Percentiles rank a stretch among this genome's conserved stretches.
These are phyloP conservation scores for Anisognathus igniventris DNA, from an alignment of 2,797 vertebrate genomes.

Conservation along the genomic window DNA sequence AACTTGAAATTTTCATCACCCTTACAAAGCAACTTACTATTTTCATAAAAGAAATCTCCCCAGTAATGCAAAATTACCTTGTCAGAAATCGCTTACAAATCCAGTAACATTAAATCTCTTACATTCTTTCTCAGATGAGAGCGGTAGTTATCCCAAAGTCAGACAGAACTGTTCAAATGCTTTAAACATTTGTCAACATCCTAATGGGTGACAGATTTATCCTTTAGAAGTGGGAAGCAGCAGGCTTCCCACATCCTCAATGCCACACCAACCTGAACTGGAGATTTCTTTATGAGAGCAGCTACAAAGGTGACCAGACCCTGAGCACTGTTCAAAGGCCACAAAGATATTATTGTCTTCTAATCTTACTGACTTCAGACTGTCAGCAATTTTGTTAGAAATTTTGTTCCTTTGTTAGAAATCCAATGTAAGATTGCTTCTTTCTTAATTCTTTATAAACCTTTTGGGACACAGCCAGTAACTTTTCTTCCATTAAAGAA, in stretches of 20 bases:
- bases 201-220: neutral
- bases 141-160: neutral
- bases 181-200: neutral
- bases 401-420: slow-evolving; percentile 7
- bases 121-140: neutral
- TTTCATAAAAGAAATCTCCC: neutral
- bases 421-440: slow-evolving; percentile 7
- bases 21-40: neutral
- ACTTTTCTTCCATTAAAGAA: neutral
- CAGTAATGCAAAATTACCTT: neutral
- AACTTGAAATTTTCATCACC: neutral
- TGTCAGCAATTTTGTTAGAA: neutral
- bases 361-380: neutral
- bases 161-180: neutral
- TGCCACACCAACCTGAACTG: neutral
- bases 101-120: neutral
- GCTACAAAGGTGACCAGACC: neutral
- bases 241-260: slow-evolving; percentile 12
- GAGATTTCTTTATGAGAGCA: neutral
- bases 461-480: neutral
- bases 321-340: neutral
- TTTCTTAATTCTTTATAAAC: neutral
- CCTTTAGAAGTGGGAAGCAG: neutral
- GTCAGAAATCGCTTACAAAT: neutral
- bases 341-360: neutral